Evolutionary conservation across 2,797 vertebrate species (phyloP).

Genomic region (Chrysocyon brachyurus): DNA sequence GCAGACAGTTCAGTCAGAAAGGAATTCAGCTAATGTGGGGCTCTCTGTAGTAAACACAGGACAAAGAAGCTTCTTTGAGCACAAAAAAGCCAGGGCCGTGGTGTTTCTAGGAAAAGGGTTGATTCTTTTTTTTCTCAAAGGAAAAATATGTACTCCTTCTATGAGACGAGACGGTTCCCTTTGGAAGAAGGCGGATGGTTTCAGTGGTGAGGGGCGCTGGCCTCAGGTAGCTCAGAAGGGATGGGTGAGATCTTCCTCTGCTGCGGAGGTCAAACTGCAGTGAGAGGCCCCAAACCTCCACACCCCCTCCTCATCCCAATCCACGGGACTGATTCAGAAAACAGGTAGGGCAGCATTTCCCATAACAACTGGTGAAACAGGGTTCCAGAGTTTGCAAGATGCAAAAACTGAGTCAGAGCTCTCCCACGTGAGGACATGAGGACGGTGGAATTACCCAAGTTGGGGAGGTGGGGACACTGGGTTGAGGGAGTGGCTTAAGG

Average conservation of each 20-base stretch:
- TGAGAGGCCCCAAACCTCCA: background rate
- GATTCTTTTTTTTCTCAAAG: conserved; percentile 20
- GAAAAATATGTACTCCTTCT: background rate
- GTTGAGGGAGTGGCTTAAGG: background rate
- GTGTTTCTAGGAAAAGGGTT: background rate
- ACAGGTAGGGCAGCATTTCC: background rate
- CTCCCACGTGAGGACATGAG: background rate
- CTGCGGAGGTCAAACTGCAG: background rate
- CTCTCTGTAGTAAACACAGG: background rate
- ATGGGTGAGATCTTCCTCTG: background rate
- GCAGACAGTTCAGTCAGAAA: background rate
- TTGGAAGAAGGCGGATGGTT: background rate
- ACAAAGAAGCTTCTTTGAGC: background rate
- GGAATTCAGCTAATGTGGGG: background rate
- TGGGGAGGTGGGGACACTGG: background rate
- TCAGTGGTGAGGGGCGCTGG: background rate
- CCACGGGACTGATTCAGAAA: background rate
- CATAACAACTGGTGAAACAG: background rate
- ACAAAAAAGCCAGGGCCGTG: background rate
- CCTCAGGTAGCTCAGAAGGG: background rate
- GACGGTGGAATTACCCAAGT: background rate
- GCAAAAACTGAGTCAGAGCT: background rate
- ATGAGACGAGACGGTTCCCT: background rate
- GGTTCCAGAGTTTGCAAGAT: background rate
- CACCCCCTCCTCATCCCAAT: background rate